Base-by-base conservation (phyloP, 30 jellyfish, hydroid and myxozoan genomes). In the Mastigias papua region DNA sequence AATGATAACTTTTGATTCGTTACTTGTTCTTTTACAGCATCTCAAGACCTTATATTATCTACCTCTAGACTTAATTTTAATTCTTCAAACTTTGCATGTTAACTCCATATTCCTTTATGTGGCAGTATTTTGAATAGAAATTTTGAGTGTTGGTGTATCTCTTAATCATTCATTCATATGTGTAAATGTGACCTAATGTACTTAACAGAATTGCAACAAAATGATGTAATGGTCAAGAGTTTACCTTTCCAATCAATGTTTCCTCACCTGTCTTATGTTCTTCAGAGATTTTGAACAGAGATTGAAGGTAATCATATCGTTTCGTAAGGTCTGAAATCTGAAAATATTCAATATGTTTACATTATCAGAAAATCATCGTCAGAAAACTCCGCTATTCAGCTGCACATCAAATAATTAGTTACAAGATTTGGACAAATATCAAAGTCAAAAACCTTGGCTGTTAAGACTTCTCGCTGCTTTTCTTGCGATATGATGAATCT, bases 241-340 rank as follows among this genome's bases (percentile, higher is more conserved):
- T 46, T 46, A 46, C 21, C 70, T 58, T 9, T 23, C 21, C 21
- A n/a, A 58, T 58, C 10, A 58, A 58, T 8, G 25, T 5, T 20
- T 58, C 26, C 22, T 1, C 31, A 76, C 87, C 87, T 6, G 51
- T 5, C 27, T 76, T 76, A 51, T 76, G 74, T 57, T 54, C 87
- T 30, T 76, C 87, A 17, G 57, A 28, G 33, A 76, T 51, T 51
- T 76, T 76, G 62, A 76, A 76, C 19, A 51, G 75, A 7, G 74
- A 49, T n/a, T 76, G 62, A 5, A 76, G 58, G 64, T 76, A 75
- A 54, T 76, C 76, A 33, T 49, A 57, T 76, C 61, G 49, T 65
- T 49, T 76, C 22, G 74, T 76, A 26, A 57, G 22, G 65, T 76
- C 87, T 8, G 30, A 15, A 25, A 51, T 76, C 87, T 76, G 22